These are phyloP conservation scores for Ifrita kowaldi DNA, from an alignment of 2,113 vertebrate genomes.

Conservation along the genomic window DNA sequence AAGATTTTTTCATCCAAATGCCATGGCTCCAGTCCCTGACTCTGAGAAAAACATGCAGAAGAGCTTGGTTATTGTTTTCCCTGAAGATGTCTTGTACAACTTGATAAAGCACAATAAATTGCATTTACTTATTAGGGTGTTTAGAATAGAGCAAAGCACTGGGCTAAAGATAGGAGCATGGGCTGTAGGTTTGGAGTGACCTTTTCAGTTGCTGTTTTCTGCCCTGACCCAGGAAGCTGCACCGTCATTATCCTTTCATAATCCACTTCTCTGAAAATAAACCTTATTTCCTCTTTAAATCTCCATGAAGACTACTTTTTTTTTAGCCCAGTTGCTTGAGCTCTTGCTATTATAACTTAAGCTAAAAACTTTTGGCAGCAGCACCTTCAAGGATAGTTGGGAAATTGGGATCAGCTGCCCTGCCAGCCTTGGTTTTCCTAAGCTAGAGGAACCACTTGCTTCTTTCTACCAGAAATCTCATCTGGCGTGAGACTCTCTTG, in stretches of 20 bases:
- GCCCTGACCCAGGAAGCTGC: neutral
- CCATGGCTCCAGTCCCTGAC: conserved; percentile 53
- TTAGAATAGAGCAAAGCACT: neutral
- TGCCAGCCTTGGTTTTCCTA: neutral
- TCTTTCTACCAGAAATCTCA: neutral
- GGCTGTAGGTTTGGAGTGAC: neutral
- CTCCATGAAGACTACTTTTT: neutral
- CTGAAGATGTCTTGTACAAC: conserved; percentile 20
- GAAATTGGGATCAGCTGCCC: neutral
- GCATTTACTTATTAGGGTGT: conserved; percentile 50
- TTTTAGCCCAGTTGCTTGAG: neutral
- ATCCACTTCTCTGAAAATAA: neutral
- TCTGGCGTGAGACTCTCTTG: neutral
- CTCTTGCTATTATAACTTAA: neutral
- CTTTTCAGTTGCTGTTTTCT: neutral
- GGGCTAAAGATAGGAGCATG: neutral
- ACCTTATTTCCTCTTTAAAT: neutral
- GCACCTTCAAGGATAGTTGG: neutral
- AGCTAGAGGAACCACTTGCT: neutral
- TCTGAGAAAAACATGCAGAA: conserved; percentile 48
- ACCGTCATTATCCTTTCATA: neutral
- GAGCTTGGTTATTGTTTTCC: conserved; percentile 55
- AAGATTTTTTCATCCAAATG: conserved; percentile 47
- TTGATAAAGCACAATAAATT: conserved; percentile 17
- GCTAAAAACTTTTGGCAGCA: neutral